Percentiles rank a stretch among this genome's conserved stretches.
phyloP scores from a whole-genome alignment of 2,888 invertebrate genomes.

The Leucozona laternaria region DNA sequence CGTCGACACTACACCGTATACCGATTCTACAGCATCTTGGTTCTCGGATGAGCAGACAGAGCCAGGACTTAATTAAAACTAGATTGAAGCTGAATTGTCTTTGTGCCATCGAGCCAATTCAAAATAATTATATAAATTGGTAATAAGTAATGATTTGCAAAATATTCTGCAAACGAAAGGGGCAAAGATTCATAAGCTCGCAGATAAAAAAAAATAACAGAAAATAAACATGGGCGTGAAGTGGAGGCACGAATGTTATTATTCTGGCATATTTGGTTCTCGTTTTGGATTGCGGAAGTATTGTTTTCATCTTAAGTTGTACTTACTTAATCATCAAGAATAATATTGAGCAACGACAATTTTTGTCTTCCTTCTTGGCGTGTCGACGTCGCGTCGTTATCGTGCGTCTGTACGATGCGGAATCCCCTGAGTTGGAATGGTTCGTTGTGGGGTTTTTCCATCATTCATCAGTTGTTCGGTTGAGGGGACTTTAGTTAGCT shows the following conservation, averaged over 20 bases:
- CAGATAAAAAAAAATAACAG: neutral
- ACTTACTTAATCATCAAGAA: slow-evolving; percentile 4
- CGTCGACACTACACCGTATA: neutral
- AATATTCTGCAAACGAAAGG: slow-evolving; percentile 20
- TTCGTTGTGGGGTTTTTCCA: slow-evolving; percentile 39
- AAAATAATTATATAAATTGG: slow-evolving; percentile 35
- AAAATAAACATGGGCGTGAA: slow-evolving; percentile 28
- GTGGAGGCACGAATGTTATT: slow-evolving; percentile 36
- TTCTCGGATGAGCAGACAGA: neutral
- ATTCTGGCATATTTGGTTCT: slow-evolving; percentile 35
- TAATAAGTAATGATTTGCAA: slow-evolving; percentile 17
- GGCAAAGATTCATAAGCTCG: neutral
- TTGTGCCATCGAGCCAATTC: slow-evolving; percentile 42
- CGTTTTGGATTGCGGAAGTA: slow-evolving; percentile 58
- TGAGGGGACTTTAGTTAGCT: slow-evolving; percentile 20
- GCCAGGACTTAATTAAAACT: slow-evolving; percentile 42
- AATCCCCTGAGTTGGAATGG: slow-evolving; percentile 41
- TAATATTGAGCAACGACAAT: slow-evolving; percentile 1
- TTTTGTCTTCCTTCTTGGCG: slow-evolving; percentile 26
- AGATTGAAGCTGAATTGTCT: slow-evolving; percentile 39
- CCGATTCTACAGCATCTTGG: neutral
- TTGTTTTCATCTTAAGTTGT: slow-evolving; percentile 32
- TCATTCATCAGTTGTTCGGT: neutral
- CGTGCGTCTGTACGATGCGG: neutral
- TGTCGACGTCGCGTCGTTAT: neutral